Evolutionary conservation across 2,113 vertebrate genomes (phyloP).

Genomic region (Corvus moneduloides): DNA sequence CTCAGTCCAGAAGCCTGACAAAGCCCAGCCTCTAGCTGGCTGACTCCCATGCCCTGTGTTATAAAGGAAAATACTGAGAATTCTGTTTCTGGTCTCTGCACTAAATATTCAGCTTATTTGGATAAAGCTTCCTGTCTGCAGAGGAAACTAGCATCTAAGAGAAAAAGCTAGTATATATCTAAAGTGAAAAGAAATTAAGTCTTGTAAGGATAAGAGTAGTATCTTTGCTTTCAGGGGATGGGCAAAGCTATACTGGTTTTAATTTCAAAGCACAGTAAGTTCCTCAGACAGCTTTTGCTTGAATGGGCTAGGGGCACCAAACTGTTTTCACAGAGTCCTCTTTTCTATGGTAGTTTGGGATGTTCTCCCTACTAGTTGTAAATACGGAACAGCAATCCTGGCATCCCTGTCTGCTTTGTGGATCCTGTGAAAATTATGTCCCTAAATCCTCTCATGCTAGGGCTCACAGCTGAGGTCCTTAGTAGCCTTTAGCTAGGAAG

Average conservation of each 20-base stretch:
- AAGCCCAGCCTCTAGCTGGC: background rate
- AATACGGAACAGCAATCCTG: background rate
- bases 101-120: background rate
- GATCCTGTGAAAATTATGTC: background rate
- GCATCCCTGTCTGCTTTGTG: background rate
- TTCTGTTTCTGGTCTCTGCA: background rate
- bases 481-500: background rate
- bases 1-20: background rate
- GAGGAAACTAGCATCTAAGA: background rate
- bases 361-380: background rate
- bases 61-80: slow-evolving; percentile 1
- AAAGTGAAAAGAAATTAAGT: background rate
- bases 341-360: background rate
- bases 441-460: background rate
- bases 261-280: background rate
- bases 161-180: background rate
- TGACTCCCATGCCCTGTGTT: background rate
- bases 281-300: background rate
- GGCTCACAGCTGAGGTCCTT: background rate
- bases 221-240: background rate
- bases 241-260: background rate
- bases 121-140: background rate
- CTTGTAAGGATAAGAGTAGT: background rate
- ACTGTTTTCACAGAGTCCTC: background rate
- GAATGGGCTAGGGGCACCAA: background rate